A percentile compares a stretch with the other conserved stretches of the same genome.
Evolutionary conservation across 1,140 invertebrate species (phyloP).

Genomic region (Drosophila subpulchrella): DNA sequence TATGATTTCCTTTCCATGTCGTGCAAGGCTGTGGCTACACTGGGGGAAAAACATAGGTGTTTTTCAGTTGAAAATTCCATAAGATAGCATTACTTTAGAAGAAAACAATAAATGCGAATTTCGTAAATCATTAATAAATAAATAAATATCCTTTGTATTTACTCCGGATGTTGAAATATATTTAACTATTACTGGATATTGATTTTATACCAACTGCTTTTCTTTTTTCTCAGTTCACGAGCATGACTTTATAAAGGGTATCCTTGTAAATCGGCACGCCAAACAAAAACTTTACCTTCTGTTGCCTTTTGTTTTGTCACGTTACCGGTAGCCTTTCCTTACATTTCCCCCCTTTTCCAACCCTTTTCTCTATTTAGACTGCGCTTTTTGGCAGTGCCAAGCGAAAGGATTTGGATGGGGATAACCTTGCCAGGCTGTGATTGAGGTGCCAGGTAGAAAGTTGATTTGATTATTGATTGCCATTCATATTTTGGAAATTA

Average conservation of each 20-base stretch:
- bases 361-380: slow-evolving; percentile 17
- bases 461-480: slow-evolving; percentile 64
- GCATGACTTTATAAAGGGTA: slow-evolving; percentile 26
- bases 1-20: slow-evolving; percentile 52
- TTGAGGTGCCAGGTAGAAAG: slow-evolving; percentile 54
- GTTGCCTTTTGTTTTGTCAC: slow-evolving; percentile 51
- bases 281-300: slow-evolving; percentile 49
- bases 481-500: slow-evolving; percentile 47
- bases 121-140: too few relatives aligned
- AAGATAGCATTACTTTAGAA: too few relatives aligned
- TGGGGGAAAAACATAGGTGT: background rate
- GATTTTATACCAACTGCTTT: background rate
- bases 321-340: slow-evolving; percentile 20
- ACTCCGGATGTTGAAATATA: background rate
- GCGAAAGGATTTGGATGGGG: slow-evolving; percentile 19
- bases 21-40: slow-evolving; percentile 41
- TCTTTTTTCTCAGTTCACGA: slow-evolving; percentile 5
- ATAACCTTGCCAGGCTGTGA: slow-evolving; percentile 54
- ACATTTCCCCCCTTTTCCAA: background rate
- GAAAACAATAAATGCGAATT: too few relatives aligned
- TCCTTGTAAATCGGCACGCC: slow-evolving; percentile 58
- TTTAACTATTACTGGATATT: too few relatives aligned
- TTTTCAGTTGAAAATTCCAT: too few relatives aligned
- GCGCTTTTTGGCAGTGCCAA: slow-evolving; percentile 52
- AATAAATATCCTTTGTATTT: background rate